These are phyloP conservation scores for Zygaena filipendulae DNA, from an alignment of 2,888 invertebrate species.

Conservation along the genomic window DNA sequence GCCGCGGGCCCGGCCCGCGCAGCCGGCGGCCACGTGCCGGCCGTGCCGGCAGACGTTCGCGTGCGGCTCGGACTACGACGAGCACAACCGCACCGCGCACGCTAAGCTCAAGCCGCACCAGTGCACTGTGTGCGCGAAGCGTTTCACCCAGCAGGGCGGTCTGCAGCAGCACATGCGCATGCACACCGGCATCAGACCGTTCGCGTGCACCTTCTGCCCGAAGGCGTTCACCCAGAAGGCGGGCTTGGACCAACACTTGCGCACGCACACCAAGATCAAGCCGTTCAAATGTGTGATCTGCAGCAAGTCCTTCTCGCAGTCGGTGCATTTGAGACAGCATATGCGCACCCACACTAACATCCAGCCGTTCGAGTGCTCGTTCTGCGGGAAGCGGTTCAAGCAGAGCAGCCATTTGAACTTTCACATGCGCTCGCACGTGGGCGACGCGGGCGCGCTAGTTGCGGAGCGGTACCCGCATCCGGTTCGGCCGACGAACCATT, in stretches of 20 bases:
- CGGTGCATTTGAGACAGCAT: slow-evolving; percentile 56
- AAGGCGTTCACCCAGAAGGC: slow-evolving; percentile 61
- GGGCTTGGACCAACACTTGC: slow-evolving; percentile 56
- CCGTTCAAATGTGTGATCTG: slow-evolving; percentile 59
- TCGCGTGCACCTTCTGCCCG: slow-evolving; percentile 46
- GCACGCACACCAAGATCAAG: slow-evolving; percentile 57
- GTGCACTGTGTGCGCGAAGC: slow-evolving; percentile 48
- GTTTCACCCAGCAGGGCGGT: slow-evolving; percentile 58
- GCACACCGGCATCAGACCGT: slow-evolving; percentile 55
- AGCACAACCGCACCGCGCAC: slow-evolving; percentile 47
- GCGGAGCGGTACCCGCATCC: slow-evolving; percentile 33
- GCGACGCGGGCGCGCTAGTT: slow-evolving; percentile 24
- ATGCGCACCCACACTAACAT: slow-evolving; percentile 63
- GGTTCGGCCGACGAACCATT: slow-evolving; percentile 25
- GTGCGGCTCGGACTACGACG: slow-evolving; percentile 37
- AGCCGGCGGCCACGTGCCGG: slow-evolving; percentile 36
- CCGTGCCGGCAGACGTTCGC: slow-evolving; percentile 41
- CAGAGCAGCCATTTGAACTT: slow-evolving; percentile 61
- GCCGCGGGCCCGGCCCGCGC: slow-evolving; percentile 20
- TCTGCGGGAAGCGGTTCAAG: slow-evolving; percentile 51
- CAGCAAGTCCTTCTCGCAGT: slow-evolving; percentile 54
- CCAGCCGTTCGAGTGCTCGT: slow-evolving; percentile 52
- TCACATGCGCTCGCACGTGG: slow-evolving; percentile 51
- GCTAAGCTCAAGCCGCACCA: slow-evolving; percentile 52
- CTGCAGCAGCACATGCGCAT: slow-evolving; percentile 59